These are phyloP conservation scores for Philopedon plagiatum DNA, from an alignment of 2,888 invertebrate genomes.

Conservation along the genomic window DNA sequence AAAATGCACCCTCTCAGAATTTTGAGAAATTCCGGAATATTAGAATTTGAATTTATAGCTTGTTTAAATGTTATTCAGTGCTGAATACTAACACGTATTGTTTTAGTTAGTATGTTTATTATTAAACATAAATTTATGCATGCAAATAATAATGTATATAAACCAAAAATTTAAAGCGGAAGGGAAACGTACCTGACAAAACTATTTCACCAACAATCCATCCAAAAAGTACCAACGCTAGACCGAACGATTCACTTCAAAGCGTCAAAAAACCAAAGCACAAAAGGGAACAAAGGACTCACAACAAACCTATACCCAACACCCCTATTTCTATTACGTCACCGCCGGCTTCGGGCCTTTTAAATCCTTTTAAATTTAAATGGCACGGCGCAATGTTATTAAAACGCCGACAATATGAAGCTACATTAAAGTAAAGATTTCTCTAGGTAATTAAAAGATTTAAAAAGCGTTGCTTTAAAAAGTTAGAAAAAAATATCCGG, in stretches of 20 bases:
- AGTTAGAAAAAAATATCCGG: neutral
- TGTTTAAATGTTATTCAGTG: no score
- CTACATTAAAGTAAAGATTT: no score
- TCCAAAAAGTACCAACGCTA: neutral
- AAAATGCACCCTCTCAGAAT: no score
- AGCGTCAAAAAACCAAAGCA: neutral
- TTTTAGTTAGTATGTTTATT: no score
- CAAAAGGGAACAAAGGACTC: conserved; percentile 25
- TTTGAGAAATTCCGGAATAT: no score
- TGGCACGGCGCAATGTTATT: neutral
- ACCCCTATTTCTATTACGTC: conserved; percentile 25
- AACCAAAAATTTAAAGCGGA: no score
- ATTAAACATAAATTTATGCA: no score
- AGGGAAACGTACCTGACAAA: neutral
- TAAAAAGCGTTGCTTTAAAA: no score
- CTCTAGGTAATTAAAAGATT: no score
- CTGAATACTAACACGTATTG: no score
- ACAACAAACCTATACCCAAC: conserved; percentile 13
- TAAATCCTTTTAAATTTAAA: conserved; percentile 14
- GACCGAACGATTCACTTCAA: neutral
- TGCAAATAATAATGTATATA: no score
- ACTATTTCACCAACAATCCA: neutral
- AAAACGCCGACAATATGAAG: neutral
- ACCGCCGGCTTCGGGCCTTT: conserved; percentile 11
- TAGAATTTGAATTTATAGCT: no score